Evolutionary conservation across 2,113 vertebrate species (phyloP), one percentile per base, ranked within the genome.

Genomic region (Oreotrochilus melanogaster): DNA sequence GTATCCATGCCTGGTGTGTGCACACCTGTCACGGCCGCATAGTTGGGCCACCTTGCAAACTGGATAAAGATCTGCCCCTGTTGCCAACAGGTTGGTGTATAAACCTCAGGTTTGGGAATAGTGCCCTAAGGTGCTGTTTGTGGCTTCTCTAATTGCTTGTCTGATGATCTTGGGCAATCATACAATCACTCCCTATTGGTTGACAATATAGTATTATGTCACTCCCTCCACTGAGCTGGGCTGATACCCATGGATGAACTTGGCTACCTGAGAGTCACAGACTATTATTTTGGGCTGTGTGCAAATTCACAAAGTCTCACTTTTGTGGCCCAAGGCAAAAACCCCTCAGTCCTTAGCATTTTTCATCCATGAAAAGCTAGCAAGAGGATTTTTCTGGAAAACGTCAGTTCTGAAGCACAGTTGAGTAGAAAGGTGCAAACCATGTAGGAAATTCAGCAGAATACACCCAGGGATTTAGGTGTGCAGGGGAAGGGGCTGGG

Each of bases 121-220:
- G 39, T 70, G 69, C 93, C 90, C 4, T 7, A 58, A 74, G 93
- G 33, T 78, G 65, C 53, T 74, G 0, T 58, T 92, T 89, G 31
- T 82, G 66, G 58, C 54, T 65, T 57, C 61, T 60, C 53, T 92
- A 87, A 61, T 79, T 78, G 24, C 66, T 69, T 72, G 27, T 43
- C 62, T 74, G 81, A 27, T 75, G 72, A 72, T 89, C 78, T 85
- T 85, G 71, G 27, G 62, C 88, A 96, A 96, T 72, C 23, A 12
- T 13, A 87, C 78, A 5, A 16, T 67, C 3, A 0, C 43, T 89
- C 18, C 18, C 17, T 28, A 2, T 27, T 89, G 35, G 70, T 65
- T 45, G 70, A n/a, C 45, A 64, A 57, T 21, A 27, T 28, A 64
- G 61, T 21, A 27, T 28, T 60, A 10, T 30, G 24, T 42, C 39